A percentile compares a stretch with the other conserved stretches of the same genome.
Conservation (phyloP, 1,140 invertebrate genomes). For the Penaeus chinensis region DNA sequence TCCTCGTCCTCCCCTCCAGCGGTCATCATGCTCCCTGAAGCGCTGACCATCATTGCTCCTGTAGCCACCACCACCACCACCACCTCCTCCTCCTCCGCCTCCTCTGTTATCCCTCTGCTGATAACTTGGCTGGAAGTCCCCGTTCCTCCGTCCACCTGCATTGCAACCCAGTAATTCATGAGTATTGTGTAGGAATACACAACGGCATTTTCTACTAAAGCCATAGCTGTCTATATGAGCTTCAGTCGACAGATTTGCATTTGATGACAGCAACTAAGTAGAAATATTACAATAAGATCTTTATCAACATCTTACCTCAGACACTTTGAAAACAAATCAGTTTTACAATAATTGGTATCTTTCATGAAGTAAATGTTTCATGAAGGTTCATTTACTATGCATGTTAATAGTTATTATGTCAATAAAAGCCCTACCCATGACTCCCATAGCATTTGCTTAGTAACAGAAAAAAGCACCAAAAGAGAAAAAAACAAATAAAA, state of each 20-base stretch:
- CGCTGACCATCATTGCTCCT: slow-evolving; percentile 70
- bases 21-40: slow-evolving; percentile 39
- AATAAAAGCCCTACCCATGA: too few relatives aligned
- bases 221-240: slow-evolving; percentile 29
- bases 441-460: too few relatives aligned
- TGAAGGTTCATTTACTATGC: too few relatives aligned
- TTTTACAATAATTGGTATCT: too few relatives aligned
- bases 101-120: slow-evolving; percentile 66
- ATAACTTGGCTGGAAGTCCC: slow-evolving; percentile 65
- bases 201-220: not conserved
- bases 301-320: too few relatives aligned
- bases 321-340: too few relatives aligned
- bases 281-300: too few relatives aligned
- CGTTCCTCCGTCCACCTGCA: slow-evolving; percentile 52
- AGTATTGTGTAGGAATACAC: slow-evolving; percentile 29
- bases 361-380: too few relatives aligned
- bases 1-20: slow-evolving; percentile 66
- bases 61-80: slow-evolving; percentile 71
- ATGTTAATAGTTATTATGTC: too few relatives aligned
- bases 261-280: too few relatives aligned
- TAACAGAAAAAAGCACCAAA: too few relatives aligned
- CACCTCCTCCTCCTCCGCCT: slow-evolving; percentile 72
- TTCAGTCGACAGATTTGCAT: slow-evolving; percentile 24
- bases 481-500: too few relatives aligned
- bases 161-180: slow-evolving; percentile 30